Base-by-base conservation (phyloP, 2,113 vertebrate species). In the Xenopus tropicalis region DNA sequence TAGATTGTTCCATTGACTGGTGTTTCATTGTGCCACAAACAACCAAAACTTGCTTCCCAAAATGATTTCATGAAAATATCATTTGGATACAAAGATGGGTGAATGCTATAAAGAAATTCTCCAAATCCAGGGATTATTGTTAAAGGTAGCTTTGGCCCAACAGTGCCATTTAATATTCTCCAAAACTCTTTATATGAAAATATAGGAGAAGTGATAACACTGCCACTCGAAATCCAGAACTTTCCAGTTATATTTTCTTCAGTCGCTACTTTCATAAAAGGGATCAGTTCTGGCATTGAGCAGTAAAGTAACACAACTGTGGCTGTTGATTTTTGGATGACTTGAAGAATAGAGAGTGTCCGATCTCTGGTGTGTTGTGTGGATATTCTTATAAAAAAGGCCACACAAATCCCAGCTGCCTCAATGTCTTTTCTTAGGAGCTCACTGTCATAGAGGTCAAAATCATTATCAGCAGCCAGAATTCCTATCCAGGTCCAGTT, bases 391-490 rank as follows among this genome's bases (percentile, higher is more conserved):
- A 59, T 59, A 14, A 59, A 59, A 59, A 13, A 59, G 8, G 57
- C 57, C 22, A 59, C 57, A 59, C 57, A 59, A 13, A 59, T 59
- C 57, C 57, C 57, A 13, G 57, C 20, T 24, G 21, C 21, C 20
- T 59, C 57, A 59, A 59, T 59, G 13, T 59, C 57, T 23, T 59
- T 59, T 59, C 57, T 59, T 12, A 59, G 7, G 1, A 59, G 57
- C 20, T 59, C 57, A 17, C 57, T 59, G 57, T 24, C 22, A 59
- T 59, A 59, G 20, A 59, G 57, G 7, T 29, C 65, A 66, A 46
- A 66, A 66, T 66, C 65, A 52, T 66, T 52, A 44, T 66, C 48
- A 29, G 48, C 3, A 12, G 65, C 65, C 42, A 66, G 21, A 14
- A 52, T 66, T 43, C 65, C 65, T 46, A 66, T 37, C 42, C 48